Conservation (phyloP, 2,888 invertebrate species). For the Sphecodes monilicornis region DNA sequence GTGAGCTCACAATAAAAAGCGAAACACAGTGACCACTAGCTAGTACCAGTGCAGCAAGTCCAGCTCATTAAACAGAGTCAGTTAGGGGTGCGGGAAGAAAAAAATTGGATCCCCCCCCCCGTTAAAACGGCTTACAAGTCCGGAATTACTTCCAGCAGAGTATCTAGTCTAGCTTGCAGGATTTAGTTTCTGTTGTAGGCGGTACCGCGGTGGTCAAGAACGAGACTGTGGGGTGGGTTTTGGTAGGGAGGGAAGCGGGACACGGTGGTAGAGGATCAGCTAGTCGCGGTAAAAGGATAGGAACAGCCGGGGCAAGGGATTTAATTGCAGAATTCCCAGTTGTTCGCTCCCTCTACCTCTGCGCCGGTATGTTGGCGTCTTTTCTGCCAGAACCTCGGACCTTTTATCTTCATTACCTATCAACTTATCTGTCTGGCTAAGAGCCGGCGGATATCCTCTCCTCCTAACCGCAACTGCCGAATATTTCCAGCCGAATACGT, state of each 20-base stretch:
- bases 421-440: slow-evolving; percentile 58
- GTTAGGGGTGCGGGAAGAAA: neutral
- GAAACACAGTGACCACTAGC: neutral
- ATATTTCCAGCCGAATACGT: slow-evolving; percentile 59
- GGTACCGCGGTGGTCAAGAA: slow-evolving; percentile 51
- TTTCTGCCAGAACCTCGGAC: slow-evolving; percentile 17
- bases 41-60: neutral
- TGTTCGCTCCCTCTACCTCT: slow-evolving; percentile 1
- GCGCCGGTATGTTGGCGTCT: neutral
- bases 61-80: neutral
- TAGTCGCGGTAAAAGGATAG: neutral
- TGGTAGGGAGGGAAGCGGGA: neutral
- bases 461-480: slow-evolving; percentile 52
- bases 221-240: slow-evolving; percentile 9
- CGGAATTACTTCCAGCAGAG: slow-evolving; percentile 64
- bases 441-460: slow-evolving; percentile 34
- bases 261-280: neutral
- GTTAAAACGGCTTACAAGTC: slow-evolving; percentile 70
- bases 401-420: slow-evolving; percentile 72
- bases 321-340: slow-evolving; percentile 69
- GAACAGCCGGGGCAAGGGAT: slow-evolving; percentile 45
- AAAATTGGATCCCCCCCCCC: neutral
- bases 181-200: slow-evolving; percentile 65
- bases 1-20: neutral
- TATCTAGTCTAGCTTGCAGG: slow-evolving; percentile 52